Conservation (phyloP, 1,140 invertebrate genomes). For the Dryas iulia region DNA sequence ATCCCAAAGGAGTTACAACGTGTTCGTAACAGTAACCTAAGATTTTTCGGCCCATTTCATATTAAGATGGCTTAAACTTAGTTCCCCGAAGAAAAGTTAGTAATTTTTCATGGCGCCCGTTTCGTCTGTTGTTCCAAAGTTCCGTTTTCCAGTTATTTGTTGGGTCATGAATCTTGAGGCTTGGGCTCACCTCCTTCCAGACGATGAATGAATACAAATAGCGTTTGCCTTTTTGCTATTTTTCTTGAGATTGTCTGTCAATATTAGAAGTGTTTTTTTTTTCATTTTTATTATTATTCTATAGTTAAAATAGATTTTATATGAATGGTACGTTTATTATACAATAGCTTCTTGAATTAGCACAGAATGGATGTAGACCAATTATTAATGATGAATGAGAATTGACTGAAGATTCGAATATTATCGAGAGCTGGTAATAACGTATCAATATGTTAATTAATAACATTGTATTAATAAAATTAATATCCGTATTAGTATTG, state of each 20-base stretch:
- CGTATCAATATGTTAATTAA: no score
- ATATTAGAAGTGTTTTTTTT: not conserved
- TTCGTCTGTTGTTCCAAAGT: constrained; percentile 25
- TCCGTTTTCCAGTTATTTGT: constrained; percentile 29
- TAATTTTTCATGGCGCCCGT: constrained; percentile 27
- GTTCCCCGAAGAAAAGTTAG: constrained; percentile 14
- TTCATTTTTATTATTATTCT: no score
- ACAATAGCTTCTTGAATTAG: no score
- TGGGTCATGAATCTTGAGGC: constrained; percentile 33
- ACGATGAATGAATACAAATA: constrained; percentile 35
- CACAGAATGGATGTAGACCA: no score
- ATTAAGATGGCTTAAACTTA: constrained; percentile 23
- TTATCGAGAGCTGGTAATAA: no score
- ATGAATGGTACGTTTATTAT: no score
- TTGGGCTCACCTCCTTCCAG: constrained; percentile 27
- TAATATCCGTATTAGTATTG: no score
- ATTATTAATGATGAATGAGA: no score
- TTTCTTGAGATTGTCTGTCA: not conserved
- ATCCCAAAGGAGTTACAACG: not conserved
- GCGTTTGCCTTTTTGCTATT: constrained; percentile 22
- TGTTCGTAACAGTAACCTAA: not conserved
- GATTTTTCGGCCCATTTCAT: constrained; percentile 19
- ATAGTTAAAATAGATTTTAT: no score
- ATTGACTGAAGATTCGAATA: no score
- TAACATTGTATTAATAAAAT: no score